Percentiles rank a stretch among this genome's conserved stretches.
Evolutionary conservation across 64 coral and sea anemone genomes (phyloP).

Genomic region (Orbicella faveolata): DNA sequence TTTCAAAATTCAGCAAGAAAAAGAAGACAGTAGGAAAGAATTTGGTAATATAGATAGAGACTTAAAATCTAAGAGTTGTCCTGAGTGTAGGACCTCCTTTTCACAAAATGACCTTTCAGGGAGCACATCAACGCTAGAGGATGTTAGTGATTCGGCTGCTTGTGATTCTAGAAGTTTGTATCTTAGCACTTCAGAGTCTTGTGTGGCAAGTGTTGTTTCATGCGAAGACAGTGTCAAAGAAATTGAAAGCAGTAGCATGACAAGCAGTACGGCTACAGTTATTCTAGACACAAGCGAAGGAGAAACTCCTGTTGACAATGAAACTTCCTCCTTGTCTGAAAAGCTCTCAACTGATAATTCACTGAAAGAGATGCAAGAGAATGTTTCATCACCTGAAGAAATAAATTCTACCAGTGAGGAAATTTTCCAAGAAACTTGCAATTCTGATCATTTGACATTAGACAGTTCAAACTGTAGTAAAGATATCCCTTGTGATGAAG

Average conservation of each 20-base stretch:
- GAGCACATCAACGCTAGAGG: not conserved
- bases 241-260: conserved; percentile 67
- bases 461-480: not conserved
- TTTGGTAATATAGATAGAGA: conserved; percentile 4
- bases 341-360: not conserved
- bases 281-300: conserved; percentile 66
- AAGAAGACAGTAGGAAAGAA: not conserved
- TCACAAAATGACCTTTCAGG: not conserved
- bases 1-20: conserved; percentile 13
- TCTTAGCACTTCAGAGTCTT: conserved; percentile 35
- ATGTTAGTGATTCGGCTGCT: not conserved
- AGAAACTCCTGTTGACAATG: not conserved
- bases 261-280: conserved; percentile 77
- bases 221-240: conserved; percentile 36
- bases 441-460: not conserved
- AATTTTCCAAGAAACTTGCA: not conserved
- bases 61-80: conserved; percentile 25
- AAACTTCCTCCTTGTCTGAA: not conserved
- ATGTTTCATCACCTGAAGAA: not conserved
- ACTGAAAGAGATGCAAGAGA: not conserved
- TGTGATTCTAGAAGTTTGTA: conserved; percentile 43
- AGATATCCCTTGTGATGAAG: not conserved
- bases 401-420: not conserved
- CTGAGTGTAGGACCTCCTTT: conserved; percentile 15
- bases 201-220: conserved; percentile 31